A percentile compares a stretch with the other conserved stretches of the same genome.
Conservation (phyloP, 2,888 invertebrate species). For the Dicyrtoma fusca region DNA sequence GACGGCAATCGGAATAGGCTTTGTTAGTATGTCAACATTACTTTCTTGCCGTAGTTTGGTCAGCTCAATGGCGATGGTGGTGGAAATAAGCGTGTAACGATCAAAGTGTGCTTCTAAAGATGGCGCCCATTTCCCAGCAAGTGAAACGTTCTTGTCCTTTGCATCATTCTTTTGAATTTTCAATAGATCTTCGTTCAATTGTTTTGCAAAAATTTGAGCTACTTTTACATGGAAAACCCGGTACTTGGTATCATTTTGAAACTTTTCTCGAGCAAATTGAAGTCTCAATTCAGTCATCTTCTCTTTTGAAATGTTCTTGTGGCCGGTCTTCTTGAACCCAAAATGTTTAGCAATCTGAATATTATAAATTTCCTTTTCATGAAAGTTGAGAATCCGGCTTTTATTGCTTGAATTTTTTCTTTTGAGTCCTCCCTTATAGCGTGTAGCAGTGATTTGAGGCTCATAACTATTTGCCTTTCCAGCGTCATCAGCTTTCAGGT, state of each 20-base stretch:
- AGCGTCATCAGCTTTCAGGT: slow-evolving; percentile 33
- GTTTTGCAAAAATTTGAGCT: slow-evolving; percentile 43
- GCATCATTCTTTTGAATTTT: background rate
- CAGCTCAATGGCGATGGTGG: slow-evolving; percentile 41
- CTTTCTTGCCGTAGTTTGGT: slow-evolving; percentile 10
- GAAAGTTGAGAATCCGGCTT: slow-evolving; percentile 1
- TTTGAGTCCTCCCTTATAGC: background rate
- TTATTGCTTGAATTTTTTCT: slow-evolving; percentile 6
- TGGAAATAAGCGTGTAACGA: slow-evolving; percentile 40
- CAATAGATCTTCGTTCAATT: slow-evolving; percentile 37
- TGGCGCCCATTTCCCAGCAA: slow-evolving; percentile 50
- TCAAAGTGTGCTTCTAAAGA: slow-evolving; percentile 48
- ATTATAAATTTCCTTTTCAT: slow-evolving; percentile 35
- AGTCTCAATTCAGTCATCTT: slow-evolving; percentile 22
- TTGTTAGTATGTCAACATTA: slow-evolving; percentile 24
- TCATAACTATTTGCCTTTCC: slow-evolving; percentile 2
- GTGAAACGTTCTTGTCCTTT: slow-evolving; percentile 24
- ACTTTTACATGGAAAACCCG: slow-evolving; percentile 39
- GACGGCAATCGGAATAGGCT: slow-evolving; percentile 36
- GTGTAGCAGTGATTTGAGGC: background rate
- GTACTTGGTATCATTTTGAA: slow-evolving; percentile 42
- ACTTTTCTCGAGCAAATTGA: slow-evolving; percentile 37
- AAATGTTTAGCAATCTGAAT: slow-evolving; percentile 9
- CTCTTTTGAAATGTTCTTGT: background rate
- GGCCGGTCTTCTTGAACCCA: background rate